Percentiles rank a stretch among this genome's conserved stretches.
Evolutionary conservation across 2,888 invertebrate genomes (phyloP).

Genomic region (Ormyrus pomaceus): DNA sequence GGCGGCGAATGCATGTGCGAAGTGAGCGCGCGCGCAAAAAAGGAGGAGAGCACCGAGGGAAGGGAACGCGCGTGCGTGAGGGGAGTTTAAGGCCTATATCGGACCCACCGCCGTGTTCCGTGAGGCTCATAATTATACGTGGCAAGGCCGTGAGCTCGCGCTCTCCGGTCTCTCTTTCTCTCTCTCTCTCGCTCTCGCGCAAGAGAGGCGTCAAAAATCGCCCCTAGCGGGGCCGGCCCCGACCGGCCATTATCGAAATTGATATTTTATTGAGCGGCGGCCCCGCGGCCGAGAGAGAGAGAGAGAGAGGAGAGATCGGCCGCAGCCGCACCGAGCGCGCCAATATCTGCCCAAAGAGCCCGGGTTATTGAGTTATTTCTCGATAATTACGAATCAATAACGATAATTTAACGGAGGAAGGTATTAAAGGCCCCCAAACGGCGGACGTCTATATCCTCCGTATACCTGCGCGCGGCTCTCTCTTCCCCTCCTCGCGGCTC

Average conservation of each 20-base stretch:
- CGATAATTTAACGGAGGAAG: slow-evolving; percentile 66
- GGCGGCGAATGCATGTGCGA: slow-evolving; percentile 36
- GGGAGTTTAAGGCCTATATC: slow-evolving; percentile 47
- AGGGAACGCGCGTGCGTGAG: slow-evolving; percentile 2
- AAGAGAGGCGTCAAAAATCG: slow-evolving; percentile 74
- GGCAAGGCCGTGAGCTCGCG: slow-evolving; percentile 59
- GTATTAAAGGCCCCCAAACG: slow-evolving; percentile 25
- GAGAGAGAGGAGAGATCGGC: slow-evolving; percentile 12
- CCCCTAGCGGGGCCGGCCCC: slow-evolving; percentile 57
- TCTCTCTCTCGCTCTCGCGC: slow-evolving; percentile 1
- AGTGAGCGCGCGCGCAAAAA: slow-evolving; percentile 9
- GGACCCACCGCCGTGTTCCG: slow-evolving; percentile 75
- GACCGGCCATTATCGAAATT: slow-evolving; percentile 72
- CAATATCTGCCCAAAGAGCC: no score
- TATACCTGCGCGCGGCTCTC: slow-evolving; percentile 36
- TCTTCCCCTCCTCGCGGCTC: slow-evolving; percentile 45
- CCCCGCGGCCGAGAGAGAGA: slow-evolving; percentile 34
- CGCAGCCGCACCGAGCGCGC: background rate
- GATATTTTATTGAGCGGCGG: slow-evolving; percentile 72
- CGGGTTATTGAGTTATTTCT: slow-evolving; percentile 72
- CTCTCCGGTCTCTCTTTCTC: background rate
- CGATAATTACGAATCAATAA: slow-evolving; percentile 71
- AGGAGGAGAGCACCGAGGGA: background rate
- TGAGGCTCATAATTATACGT: slow-evolving; percentile 68
- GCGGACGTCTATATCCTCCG: slow-evolving; percentile 1